phyloP scores from a whole-genome alignment of 2,888 invertebrate species.

The Acrobasis repandana region DNA sequence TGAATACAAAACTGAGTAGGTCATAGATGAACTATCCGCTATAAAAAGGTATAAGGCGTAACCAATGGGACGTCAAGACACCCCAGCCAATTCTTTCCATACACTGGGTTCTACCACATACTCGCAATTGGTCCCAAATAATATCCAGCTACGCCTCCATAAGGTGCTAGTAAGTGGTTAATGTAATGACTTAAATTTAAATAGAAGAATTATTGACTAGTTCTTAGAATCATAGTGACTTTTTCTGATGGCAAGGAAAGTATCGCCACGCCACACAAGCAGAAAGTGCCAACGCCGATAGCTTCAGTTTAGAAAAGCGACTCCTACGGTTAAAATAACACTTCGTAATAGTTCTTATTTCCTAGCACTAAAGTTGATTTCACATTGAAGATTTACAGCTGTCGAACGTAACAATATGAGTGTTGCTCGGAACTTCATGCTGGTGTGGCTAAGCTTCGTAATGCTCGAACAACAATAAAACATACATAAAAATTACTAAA shows the following conservation, averaged over 20 bases:
- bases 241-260: slow-evolving; percentile 3
- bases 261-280: too few species aligned
- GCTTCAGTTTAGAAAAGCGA: too few species aligned
- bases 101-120: slow-evolving; percentile 55
- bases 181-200: slow-evolving; percentile 14
- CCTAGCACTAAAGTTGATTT: too few species aligned
- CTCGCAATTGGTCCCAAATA: slow-evolving; percentile 70
- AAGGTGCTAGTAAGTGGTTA: slow-evolving; percentile 27
- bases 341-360: too few species aligned
- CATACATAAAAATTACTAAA: slow-evolving; percentile 4
- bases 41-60: slow-evolving; percentile 61
- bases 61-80: slow-evolving; percentile 69
- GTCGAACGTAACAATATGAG: too few species aligned
- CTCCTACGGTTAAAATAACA: too few species aligned
- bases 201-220: slow-evolving; percentile 21
- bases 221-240: background rate
- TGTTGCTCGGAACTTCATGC: too few species aligned
- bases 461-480: background rate
- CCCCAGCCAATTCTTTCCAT: slow-evolving; percentile 53
- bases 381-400: too few species aligned
- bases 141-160: slow-evolving; percentile 73
- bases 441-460: background rate
- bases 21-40: too few species aligned
- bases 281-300: too few species aligned
- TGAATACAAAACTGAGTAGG: too few species aligned